Evolutionary conservation across 37 sponge, comb jelly and placozoan genomes (phyloP), one percentile per base, ranked within the genome.

Genomic region (Aphrocallistes beatrix): DNA sequence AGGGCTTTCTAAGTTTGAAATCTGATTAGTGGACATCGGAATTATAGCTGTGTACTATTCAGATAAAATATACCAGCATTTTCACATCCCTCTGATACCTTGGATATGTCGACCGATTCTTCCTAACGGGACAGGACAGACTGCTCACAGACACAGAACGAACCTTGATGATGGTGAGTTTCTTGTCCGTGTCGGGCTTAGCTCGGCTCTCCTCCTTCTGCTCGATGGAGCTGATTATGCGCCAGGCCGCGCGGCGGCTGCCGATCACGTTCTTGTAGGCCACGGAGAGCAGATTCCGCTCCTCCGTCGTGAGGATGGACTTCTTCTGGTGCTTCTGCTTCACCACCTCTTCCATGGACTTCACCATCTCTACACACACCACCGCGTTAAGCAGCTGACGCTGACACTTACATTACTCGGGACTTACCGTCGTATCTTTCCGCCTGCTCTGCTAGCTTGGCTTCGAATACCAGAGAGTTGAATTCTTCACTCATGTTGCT

Each of bases 211-310:
- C 38, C 83, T 82, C 83, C 83, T 82, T 82, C 39, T 38, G 39
- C 25, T 82, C 83, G 39, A 82, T 82, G 25, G 85, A 84, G 38
- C 82, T 81, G 82, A 94, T 85, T 1, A 91, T 86, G 37, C 92
- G 88, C 91, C 94, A 94, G 21, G 94, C 85, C 0, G 89, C 84
- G 0, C 94, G 83, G 0, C 89, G 86, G 21, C 89, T 88, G 0
- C 92, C 94, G 81, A 91, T 86, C 0, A 86, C 90, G 51, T 94
- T 94, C 85, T 94, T 94, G 88, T 90, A 94, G 0, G 94, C 91
- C 1, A 94, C 94, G 23, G 92, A 91, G 37, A 94, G 82, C 0
- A 90, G 85, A 60, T 94, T 91, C 81, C 94, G 69, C 81, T 94
- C 90, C 42, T 94, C 94, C 1, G 42, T 39, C 6, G 81, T 85